Conservation (phyloP, 1,140 invertebrate genomes). For the Monomorium pharaonis region DNA sequence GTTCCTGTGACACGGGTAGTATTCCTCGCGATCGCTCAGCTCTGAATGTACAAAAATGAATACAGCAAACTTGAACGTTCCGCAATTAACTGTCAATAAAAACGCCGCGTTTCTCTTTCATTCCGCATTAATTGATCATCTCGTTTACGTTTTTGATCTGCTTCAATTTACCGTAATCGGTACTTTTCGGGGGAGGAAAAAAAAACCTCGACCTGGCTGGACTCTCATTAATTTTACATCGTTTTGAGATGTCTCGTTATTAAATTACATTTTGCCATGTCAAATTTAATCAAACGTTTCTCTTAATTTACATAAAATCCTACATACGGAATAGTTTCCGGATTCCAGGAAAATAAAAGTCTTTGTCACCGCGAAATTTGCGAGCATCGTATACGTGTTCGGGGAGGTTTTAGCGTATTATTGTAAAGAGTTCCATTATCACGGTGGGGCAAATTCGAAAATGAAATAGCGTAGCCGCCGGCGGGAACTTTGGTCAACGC, state of each 20-base stretch:
- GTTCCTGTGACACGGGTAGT: no score
- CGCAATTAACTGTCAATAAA: neutral
- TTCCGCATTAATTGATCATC: neutral
- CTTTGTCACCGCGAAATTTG: neutral
- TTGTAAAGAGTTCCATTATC: conserved; percentile 59
- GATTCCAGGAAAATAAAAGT: conserved; percentile 12
- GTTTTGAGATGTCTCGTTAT: neutral
- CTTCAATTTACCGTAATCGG: neutral
- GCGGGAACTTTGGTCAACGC: conserved; percentile 52
- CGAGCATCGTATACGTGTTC: neutral
- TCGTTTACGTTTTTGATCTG: neutral
- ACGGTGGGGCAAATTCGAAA: conserved; percentile 54
- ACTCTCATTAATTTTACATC: neutral
- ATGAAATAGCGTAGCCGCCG: conserved; percentile 54
- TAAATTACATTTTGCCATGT: neutral
- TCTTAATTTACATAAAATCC: conserved; percentile 16
- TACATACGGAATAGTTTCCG: neutral
- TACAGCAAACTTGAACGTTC: neutral
- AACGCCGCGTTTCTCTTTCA: neutral
- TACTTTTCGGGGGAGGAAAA: neutral
- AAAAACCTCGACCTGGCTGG: neutral
- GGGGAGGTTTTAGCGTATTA: conserved; percentile 38
- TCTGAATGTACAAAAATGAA: neutral
- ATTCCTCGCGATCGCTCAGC: neutral
- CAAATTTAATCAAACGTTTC: conserved; percentile 1